Evolutionary conservation across 2,888 invertebrate species (phyloP), one percentile per base, ranked within the genome.

Genomic region (Torymus tubicola): DNA sequence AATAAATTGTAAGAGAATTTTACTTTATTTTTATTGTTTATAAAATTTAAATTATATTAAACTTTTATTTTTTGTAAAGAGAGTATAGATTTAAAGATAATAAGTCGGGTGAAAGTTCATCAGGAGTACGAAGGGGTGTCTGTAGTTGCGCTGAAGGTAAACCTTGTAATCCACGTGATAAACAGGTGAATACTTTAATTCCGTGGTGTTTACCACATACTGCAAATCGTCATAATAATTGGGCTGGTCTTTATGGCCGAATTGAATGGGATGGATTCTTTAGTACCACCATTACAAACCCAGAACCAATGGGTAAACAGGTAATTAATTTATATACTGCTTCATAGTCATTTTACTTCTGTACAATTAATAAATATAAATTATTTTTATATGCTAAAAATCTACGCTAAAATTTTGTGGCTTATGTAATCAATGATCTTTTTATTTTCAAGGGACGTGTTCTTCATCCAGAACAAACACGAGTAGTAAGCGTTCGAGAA

Each of bases 141-240:
- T 97, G 97, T 89, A 92, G 93, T 0, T 97, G 96, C 91, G 94
- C 94, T 0, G 92, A 92, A 11, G 93, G 93, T 21, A 91, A 91
- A 77, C 67, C 92, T 0, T 96, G 96, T 90, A 93, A 95, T 86
- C 93, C 94, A 0, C 90, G 92, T 81, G 95, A 95, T 91, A 93
- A 94, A 78, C 96, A 97, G 91, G 94, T 94, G 89, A 94, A 96
- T 91, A 96, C 96, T 4, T 92, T 97, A 82, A 95, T 97, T 72
- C 97, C 97, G 0, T 97, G 97, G 97, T 96, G 96, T 87, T 92
- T 97, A 84, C 96, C 96, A 10, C 96, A 97, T 90, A 97, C 96
- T 0, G 96, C 94, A 70, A 96, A 96, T 91, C 90, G 96, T 16
- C 96, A 97, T 90, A 96, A 96, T 91, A 93, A 97, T 91, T 97